Evolutionary conservation across 1,140 invertebrate genomes (phyloP).

Genomic region (Platorchestia sp.): DNA sequence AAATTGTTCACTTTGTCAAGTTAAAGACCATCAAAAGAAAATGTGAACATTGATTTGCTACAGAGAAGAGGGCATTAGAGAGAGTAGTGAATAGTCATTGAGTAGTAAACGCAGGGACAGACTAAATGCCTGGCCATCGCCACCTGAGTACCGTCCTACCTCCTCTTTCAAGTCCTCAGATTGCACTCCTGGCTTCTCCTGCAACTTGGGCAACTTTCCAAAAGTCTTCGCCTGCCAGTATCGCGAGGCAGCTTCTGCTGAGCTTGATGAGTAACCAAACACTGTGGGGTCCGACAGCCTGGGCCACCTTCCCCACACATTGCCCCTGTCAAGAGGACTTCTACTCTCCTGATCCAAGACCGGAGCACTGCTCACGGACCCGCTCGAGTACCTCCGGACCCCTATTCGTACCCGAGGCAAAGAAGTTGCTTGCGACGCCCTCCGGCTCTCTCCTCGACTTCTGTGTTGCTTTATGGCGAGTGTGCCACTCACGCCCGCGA

Average conservation of each 20-base stretch:
- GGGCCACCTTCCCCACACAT: background rate
- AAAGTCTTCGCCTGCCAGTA: background rate
- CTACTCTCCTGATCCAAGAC: background rate
- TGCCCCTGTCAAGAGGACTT: slow-evolving; percentile 3
- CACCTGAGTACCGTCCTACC: slow-evolving; percentile 35
- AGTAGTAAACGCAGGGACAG: background rate
- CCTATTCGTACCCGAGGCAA: slow-evolving; percentile 10
- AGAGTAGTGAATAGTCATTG: background rate
- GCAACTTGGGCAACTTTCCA: background rate
- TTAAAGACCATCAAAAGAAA: background rate
- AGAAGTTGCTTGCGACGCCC: background rate
- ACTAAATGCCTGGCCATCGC: background rate
- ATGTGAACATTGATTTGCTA: background rate
- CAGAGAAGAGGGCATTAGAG: background rate
- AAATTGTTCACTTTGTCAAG: background rate
- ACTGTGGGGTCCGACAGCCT: slow-evolving; percentile 37
- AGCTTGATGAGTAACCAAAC: background rate
- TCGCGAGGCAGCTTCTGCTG: background rate
- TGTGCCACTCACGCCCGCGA: slow-evolving; percentile 1
- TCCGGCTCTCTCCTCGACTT: background rate
- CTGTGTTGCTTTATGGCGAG: background rate
- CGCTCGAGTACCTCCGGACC: background rate
- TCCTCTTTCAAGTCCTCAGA: background rate
- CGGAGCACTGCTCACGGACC: slow-evolving; percentile 23
- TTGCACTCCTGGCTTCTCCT: background rate